Conservation (phyloP, 2,888 invertebrate genomes). For the Drosophila yooni region DNA sequence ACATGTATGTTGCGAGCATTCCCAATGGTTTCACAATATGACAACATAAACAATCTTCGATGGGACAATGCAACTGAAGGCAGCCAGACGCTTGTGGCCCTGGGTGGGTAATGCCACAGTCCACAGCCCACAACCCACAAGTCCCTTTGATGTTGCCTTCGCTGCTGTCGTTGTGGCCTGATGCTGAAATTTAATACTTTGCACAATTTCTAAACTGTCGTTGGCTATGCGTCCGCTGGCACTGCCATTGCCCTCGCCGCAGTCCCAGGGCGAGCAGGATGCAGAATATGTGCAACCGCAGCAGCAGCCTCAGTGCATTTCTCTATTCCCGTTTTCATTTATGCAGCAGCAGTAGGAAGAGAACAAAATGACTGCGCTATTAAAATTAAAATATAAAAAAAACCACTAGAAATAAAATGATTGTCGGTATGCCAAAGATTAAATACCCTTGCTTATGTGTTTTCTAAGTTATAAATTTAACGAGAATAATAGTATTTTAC, state of each 20-base stretch:
- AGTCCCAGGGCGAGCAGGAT: constrained; percentile 26
- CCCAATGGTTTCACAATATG: constrained; percentile 23
- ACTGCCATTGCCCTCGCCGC: constrained; percentile 11
- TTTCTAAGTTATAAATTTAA: not conserved
- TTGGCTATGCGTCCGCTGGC: constrained; percentile 30
- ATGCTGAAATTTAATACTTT: constrained; percentile 62
- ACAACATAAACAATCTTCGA: constrained; percentile 30
- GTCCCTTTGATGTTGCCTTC: constrained; percentile 22
- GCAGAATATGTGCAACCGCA: constrained; percentile 28
- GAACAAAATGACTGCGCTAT: constrained; percentile 54
- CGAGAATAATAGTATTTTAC: not conserved
- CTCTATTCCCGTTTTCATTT: constrained; percentile 69
- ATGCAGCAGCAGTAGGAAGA: constrained; percentile 54
- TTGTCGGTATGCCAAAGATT: not conserved
- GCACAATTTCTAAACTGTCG: constrained; percentile 64
- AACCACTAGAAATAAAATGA: constrained; percentile 17
- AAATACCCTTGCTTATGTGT: constrained; percentile 5
- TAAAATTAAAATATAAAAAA: constrained; percentile 40
- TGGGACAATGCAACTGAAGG: constrained; percentile 3
- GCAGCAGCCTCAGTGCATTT: constrained; percentile 50
- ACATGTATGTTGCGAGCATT: constrained; percentile 8
- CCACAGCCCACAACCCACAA: constrained; percentile 9
- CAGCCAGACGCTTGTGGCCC: constrained; percentile 6
- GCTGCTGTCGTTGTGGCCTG: constrained; percentile 33
- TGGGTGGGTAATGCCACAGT: not conserved